Conservation (phyloP, 2,888 invertebrate genomes). For the Venusia cambrica region DNA sequence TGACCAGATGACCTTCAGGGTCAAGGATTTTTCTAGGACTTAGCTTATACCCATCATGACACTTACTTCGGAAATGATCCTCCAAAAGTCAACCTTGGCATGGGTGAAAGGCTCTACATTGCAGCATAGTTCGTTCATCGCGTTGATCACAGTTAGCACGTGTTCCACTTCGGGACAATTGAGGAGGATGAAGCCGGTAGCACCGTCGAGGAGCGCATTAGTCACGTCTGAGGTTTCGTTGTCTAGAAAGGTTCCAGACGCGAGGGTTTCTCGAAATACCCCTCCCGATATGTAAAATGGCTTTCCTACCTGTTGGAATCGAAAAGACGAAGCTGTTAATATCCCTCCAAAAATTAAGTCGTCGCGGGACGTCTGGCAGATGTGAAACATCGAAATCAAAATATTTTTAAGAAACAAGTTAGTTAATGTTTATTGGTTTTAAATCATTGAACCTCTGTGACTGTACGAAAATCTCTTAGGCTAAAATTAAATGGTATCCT, state of each 20-base stretch:
- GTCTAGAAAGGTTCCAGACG: slow-evolving; percentile 32
- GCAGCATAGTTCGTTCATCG: slow-evolving; percentile 49
- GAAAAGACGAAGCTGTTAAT: too few species aligned
- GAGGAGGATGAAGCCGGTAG: slow-evolving; percentile 51
- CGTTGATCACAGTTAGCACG: slow-evolving; percentile 37
- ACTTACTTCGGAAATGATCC: slow-evolving; percentile 44
- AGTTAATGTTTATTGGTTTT: neutral
- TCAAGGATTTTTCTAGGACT: too few species aligned
- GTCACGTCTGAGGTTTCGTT: slow-evolving; percentile 52
- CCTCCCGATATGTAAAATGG: slow-evolving; percentile 57
- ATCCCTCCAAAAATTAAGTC: too few species aligned
- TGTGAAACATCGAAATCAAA: neutral
- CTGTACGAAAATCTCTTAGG: too few species aligned
- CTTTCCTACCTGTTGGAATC: slow-evolving; percentile 55
- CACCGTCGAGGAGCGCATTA: slow-evolving; percentile 57
- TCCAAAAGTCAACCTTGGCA: slow-evolving; percentile 41
- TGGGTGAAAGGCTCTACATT: slow-evolving; percentile 48
- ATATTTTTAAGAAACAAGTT: neutral
- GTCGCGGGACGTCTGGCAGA: too few species aligned
- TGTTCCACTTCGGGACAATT: slow-evolving; percentile 35
- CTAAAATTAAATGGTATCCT: too few species aligned
- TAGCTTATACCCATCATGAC: too few species aligned
- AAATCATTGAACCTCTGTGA: too few species aligned
- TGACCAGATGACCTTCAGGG: too few species aligned
- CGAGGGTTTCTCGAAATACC: slow-evolving; percentile 40